Evolutionary conservation across 2,797 vertebrate species (phyloP).

Genomic region (Pelochelys cantorii): DNA sequence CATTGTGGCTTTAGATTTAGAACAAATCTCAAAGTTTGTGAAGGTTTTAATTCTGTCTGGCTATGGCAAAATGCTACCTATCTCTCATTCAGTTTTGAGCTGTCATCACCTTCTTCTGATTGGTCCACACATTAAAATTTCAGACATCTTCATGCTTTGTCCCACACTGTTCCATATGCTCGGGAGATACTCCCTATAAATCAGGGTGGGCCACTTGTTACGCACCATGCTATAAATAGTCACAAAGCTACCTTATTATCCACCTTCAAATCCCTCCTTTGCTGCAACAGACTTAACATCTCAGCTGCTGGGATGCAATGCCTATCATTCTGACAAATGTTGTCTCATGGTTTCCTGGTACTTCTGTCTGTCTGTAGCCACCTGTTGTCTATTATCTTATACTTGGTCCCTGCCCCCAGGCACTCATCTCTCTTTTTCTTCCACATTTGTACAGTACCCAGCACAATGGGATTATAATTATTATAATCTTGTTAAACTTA

Average conservation of each 20-base stretch:
- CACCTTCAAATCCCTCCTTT: not conserved
- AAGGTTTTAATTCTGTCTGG: not conserved
- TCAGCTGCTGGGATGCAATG: not conserved
- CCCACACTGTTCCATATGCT: not conserved
- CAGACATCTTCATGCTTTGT: not conserved
- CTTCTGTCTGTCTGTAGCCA: not conserved
- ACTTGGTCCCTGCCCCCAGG: not conserved
- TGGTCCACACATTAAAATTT: not conserved
- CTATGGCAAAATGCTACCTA: not conserved
- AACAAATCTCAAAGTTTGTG: not conserved
- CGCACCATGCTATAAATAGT: not conserved
- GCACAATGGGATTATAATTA: not conserved
- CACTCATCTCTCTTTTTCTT: not conserved
- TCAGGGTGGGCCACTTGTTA: too few species aligned
- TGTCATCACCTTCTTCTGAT: not conserved
- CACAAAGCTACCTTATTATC: not conserved
- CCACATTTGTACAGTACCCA: not conserved
- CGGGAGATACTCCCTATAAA: not conserved
- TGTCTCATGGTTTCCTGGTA: not conserved
- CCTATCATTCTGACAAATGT: not conserved
- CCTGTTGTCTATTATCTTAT: not conserved
- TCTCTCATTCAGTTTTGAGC: not conserved
- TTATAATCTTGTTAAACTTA: not conserved
- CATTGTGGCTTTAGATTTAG: not conserved
- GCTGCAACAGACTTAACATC: not conserved